Base-by-base conservation (phyloP, 2,888 invertebrate genomes). In the Caenorhabditis sulstoni region DNA sequence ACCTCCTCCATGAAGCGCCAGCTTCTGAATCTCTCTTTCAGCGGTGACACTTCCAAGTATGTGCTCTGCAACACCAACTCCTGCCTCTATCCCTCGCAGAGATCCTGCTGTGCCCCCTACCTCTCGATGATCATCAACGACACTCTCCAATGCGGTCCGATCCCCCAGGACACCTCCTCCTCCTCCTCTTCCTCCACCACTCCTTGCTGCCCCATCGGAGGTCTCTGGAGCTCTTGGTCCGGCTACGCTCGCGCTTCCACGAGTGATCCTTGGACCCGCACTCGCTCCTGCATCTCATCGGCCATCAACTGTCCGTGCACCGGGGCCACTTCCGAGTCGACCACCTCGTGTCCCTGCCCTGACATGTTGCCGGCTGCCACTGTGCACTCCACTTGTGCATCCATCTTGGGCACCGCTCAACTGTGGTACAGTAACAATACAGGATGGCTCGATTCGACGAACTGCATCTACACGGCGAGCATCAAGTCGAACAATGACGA, bases 141-240 rank as follows among this genome's bases (percentile, higher is more conserved):
- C 22, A 37, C 23, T 14, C n/a, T 39, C 7, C 64, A 53, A 35
- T 64, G 71, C 57, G 62, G 71, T 23, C 62, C 71, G 0, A n/a
- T 64, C 16, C 62, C 71, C 11, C 37, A 57, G n/a, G 57, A 64
- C 5, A 18, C 37, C 16, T 8, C 29, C 29, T 29, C 29, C 7
- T n/a, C 8, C 9, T n/a, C n/a, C n/a, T n/a, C n/a, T n/a, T n/a
- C n/a, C n/a, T 5, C 23, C 0, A 7, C 11, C n/a, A 29, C 61
- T 35, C 41, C 57, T 18, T 71, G 71, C 49, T 71, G 71, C 29
- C 71, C 71, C 4, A 20, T 3, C 12, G 71, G 62, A 29, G 68
- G 68, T 9, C 35, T 68, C 12, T 49, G 59, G 50, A 41, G 44
- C 11, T 11, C 12, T 11, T 68, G 68, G 68, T 59, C 29, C 59